These are phyloP conservation scores for Apocrypta bakeri DNA, from an alignment of 1,140 invertebrate genomes.

Conservation along the genomic window DNA sequence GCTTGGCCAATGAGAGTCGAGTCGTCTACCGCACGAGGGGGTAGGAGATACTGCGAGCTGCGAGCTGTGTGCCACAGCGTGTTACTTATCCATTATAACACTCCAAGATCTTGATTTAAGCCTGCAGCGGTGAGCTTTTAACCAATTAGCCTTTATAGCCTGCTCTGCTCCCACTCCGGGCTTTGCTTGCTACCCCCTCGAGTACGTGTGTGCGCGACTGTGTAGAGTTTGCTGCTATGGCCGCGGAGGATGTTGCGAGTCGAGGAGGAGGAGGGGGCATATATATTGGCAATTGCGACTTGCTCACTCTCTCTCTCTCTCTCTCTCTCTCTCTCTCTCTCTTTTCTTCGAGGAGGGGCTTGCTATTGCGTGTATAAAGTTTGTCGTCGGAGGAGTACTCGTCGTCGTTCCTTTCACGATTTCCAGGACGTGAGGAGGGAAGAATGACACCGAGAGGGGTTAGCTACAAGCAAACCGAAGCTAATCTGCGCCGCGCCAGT, in stretches of 20 bases:
- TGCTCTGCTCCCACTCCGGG: background rate
- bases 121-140: constrained; percentile 74
- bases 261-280: background rate
- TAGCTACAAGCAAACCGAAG: background rate
- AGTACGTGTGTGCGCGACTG: background rate
- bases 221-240: background rate
- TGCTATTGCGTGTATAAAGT: constrained; percentile 26
- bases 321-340: constrained; percentile 18
- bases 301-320: constrained; percentile 12
- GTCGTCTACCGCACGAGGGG: constrained; percentile 38
- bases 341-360: background rate
- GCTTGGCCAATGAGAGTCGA: constrained; percentile 47
- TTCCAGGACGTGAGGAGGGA: background rate
- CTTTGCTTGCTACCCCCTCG: background rate
- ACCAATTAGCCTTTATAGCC: constrained; percentile 75
- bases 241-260: background rate
- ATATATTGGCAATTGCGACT: constrained; percentile 32
- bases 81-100: constrained; percentile 76
- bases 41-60: constrained; percentile 25
- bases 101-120: constrained; percentile 76
- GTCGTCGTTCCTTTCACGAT: constrained; percentile 17
- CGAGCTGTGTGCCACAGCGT: constrained; percentile 69
- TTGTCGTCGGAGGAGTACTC: constrained; percentile 11
- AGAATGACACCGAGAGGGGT: background rate
- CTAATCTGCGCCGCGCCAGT: constrained; percentile 15